A percentile compares a stretch with the other conserved stretches of the same genome.
These are phyloP conservation scores for Cerceris rybyensis DNA, from an alignment of 2,888 invertebrate species.

Conservation along the genomic window DNA sequence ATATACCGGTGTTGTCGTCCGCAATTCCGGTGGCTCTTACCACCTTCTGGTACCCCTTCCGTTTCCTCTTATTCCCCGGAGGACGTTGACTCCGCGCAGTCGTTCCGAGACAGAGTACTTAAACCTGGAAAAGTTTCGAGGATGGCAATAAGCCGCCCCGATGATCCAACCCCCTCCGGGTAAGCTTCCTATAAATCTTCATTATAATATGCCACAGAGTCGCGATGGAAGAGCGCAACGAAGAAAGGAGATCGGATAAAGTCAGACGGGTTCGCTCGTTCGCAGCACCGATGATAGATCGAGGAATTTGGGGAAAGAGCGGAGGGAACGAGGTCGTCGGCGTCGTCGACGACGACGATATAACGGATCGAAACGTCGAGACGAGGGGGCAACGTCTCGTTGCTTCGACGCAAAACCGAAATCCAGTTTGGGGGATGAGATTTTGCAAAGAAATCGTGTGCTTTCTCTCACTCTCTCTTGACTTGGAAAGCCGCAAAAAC, in stretches of 20 bases:
- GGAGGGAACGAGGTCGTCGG: constrained; percentile 28
- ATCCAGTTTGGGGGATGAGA: constrained; percentile 49
- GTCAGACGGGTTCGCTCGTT: constrained; percentile 36
- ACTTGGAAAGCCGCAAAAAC: constrained; percentile 41
- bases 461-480: background rate
- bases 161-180: constrained; percentile 66
- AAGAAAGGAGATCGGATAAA: constrained; percentile 55
- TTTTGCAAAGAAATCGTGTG: constrained; percentile 39
- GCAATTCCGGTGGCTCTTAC: background rate
- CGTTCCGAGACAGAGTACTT: constrained; percentile 57
- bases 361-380: constrained; percentile 66
- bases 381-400: constrained; percentile 54
- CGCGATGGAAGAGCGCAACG: constrained; percentile 50
- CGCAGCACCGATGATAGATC: constrained; percentile 59
- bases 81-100: constrained; percentile 5
- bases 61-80: constrained; percentile 18
- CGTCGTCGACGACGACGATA: constrained; percentile 17
- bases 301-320: constrained; percentile 36
- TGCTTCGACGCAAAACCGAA: constrained; percentile 57
- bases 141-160: constrained; percentile 74
- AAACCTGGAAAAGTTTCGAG: constrained; percentile 72
- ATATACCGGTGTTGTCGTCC: constrained; percentile 67
- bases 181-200: constrained; percentile 76
- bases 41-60: constrained; percentile 20
- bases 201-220: constrained; percentile 70